Conservation (phyloP, 2,888 invertebrate species). For the Cerastoderma edule region DNA sequence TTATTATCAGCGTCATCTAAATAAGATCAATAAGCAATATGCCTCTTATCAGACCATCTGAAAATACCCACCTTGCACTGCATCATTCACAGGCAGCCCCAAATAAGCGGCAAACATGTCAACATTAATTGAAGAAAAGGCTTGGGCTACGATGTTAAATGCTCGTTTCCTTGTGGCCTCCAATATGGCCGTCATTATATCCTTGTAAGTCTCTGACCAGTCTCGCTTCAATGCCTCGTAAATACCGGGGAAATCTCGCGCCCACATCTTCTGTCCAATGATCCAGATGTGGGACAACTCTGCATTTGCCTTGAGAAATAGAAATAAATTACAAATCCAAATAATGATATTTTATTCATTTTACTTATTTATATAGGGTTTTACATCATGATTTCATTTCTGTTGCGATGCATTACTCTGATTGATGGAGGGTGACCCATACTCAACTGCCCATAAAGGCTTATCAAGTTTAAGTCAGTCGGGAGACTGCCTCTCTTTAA, state of each 20-base stretch:
- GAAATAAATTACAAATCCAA: too few relatives aligned
- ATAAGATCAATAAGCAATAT: too few relatives aligned
- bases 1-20: too few relatives aligned
- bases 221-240: conserved; percentile 90
- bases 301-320: conserved; percentile 63
- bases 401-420: too few relatives aligned
- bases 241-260: conserved; percentile 91
- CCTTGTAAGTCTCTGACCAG: conserved; percentile 92
- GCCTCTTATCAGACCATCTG: too few relatives aligned
- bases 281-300: conserved; percentile 92
- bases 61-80: conserved; percentile 84
- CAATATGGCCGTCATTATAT: conserved; percentile 91
- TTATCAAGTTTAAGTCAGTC: too few relatives aligned
- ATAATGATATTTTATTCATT: too few relatives aligned
- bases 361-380: too few relatives aligned
- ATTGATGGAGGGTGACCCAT: too few relatives aligned
- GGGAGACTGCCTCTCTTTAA: too few relatives aligned
- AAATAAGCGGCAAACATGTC: conserved; percentile 91
- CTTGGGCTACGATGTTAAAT: conserved; percentile 91
- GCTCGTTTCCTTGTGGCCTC: conserved; percentile 91
- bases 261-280: conserved; percentile 93
- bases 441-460: too few relatives aligned
- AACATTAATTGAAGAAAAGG: conserved; percentile 93
- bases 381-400: too few relatives aligned
- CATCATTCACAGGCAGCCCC: conserved; percentile 90